A percentile compares a stretch with the other conserved stretches of the same genome.
These are phyloP conservation scores for Hylaeus volcanicus DNA, from an alignment of 1,140 invertebrate species.

Conservation along the genomic window DNA sequence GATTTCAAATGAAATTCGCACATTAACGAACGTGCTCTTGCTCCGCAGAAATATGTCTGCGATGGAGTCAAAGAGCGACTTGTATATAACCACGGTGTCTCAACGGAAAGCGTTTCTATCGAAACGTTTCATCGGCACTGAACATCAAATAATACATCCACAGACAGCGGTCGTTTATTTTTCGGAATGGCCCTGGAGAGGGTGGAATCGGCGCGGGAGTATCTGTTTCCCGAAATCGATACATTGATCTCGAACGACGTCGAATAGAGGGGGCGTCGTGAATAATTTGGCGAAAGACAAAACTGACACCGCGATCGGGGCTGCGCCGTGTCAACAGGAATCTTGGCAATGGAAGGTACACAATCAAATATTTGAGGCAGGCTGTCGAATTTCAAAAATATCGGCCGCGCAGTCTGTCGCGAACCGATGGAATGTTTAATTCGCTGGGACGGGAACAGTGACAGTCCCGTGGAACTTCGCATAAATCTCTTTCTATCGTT, in stretches of 20 bases:
- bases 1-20: too few relatives aligned
- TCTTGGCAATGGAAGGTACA: slow-evolving; percentile 72
- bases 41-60: neutral
- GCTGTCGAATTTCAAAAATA: slow-evolving; percentile 71
- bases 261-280: slow-evolving; percentile 38
- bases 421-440: slow-evolving; percentile 61
- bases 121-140: slow-evolving; percentile 3
- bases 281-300: slow-evolving; percentile 68
- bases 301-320: slow-evolving; percentile 64
- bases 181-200: slow-evolving; percentile 20
- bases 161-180: slow-evolving; percentile 5
- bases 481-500: slow-evolving; percentile 45
- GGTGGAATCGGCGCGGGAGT: neutral
- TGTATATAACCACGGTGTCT: neutral
- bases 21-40: too few relatives aligned
- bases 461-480: slow-evolving; percentile 36
- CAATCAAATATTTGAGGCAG: slow-evolving; percentile 72
- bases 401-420: slow-evolving; percentile 47
- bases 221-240: slow-evolving; percentile 39
- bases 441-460: slow-evolving; percentile 30
- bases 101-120: neutral
- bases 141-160: slow-evolving; percentile 18
- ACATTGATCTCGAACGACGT: slow-evolving; percentile 51
- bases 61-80: neutral
- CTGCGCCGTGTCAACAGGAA: slow-evolving; percentile 68